Evolutionary conservation across 2,113 vertebrate species (phyloP), one percentile per base, ranked within the genome.

Genomic region (Heterotilapia buettikoferi): DNA sequence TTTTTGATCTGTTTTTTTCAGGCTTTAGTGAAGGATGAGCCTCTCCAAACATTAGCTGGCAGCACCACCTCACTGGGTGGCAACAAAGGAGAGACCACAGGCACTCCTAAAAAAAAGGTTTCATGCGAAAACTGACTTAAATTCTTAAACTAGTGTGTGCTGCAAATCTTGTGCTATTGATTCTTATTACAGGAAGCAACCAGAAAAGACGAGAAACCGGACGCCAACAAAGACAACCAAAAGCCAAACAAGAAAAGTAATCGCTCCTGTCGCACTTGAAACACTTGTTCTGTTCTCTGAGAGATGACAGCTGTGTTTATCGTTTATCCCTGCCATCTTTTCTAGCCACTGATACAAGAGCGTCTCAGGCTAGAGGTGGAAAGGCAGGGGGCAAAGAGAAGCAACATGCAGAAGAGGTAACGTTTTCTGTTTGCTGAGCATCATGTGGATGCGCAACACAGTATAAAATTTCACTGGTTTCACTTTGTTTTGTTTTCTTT

Each of bases 61-160:
- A 59, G 86, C 79, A 93, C 86, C 71, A 93, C 38, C 2, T 92
- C 94, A 12, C 4, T 91, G 0, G 95, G 92, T 6, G 8, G 89
- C 47, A 96, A 92, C 89, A 98, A 97, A 90, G 21, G 29, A 1
- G 31, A 57, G 7, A 86, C 3, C 4, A 97, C 94, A 78, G 36
- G 21, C 16, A 2, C 83, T 4, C 1, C 29, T 80, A 97, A 95
- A 89, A 98, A 97, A 79, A 98, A 96, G 95, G 96, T 94, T 84
- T 84, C 6, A 1, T 7, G 16, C 19, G 9, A 19, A 80, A 59
- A 43, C 21, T 2, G 19, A 52, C 31, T 47, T 73, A 76, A 76
- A 50, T 24, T 47, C 9, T 12, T 78, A 29, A 18, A 31, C 71
- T 31, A 47, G 6, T 50, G 21, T 50, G 24, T 3, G 16, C 24